Evolutionary conservation across 2,797 vertebrate species (phyloP), one percentile per base, ranked within the genome.

Genomic region (Triplophysa yarkandensis): DNA sequence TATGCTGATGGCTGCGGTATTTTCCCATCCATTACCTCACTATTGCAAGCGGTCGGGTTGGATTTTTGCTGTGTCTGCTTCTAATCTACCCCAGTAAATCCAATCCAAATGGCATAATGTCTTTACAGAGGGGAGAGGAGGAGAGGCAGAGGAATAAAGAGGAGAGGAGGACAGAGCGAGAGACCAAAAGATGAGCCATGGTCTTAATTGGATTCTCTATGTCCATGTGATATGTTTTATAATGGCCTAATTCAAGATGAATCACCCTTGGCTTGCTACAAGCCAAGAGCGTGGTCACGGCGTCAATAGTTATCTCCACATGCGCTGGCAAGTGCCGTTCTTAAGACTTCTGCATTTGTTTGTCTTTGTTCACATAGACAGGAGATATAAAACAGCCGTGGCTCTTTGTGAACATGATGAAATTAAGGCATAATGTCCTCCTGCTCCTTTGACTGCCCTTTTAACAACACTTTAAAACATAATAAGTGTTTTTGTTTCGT

Each of bases 71-170:
- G 70, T 48, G 84, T 85, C 82, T 83, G 80, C 78, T 88, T 87
- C 87, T 85, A 88, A 90, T 92, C 90, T 87, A 90, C 85, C 83
- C 81, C 83, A 85, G 85, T 86, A 82, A 82, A 90, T 91, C 89
- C 86, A 90, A 91, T 91, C 89, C 91, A 89, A 91, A 90, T 86
- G 87, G 86, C 77, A 90, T 91, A 89, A 91, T 90, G 81, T 85
- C 90, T 90, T 91, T 90, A 92, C 86, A 84, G 87, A 87, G 52
- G 36, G 50, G 67, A 78, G 74, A 71, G 66, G 70, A 60, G 63
- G 70, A 60, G 63, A 77, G 78, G 73, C 67, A 58, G 60, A 23
- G 63, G 55, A 57, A 68, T 30, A 34, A 68, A 68, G 23, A 9
- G 25, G 55, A 79, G 68, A 61, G 74, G 58, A 74, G 82, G 52